These are phyloP conservation scores for Rhyacophila brunnea DNA, from an alignment of 1,140 invertebrate species.

Conservation along the genomic window DNA sequence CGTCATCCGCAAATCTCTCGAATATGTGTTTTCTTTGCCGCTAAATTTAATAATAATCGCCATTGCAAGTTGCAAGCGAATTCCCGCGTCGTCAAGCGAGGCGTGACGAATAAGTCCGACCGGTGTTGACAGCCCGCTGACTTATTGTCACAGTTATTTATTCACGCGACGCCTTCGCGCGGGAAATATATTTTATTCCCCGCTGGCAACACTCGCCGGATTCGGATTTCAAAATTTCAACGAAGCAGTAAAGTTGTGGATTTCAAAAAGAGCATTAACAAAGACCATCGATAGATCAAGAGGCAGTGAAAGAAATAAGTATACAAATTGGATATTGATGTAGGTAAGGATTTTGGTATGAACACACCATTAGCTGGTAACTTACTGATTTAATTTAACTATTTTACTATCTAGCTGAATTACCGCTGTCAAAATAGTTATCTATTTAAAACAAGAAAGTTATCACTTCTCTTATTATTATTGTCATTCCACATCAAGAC, in stretches of 20 bases:
- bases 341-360: too few relatives aligned
- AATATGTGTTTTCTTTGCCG: neutral
- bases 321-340: too few relatives aligned
- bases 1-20: neutral
- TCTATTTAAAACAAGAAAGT: too few relatives aligned
- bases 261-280: neutral
- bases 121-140: slow-evolving; percentile 28
- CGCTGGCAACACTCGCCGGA: slow-evolving; percentile 15
- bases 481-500: too few relatives aligned
- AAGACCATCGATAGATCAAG: too few relatives aligned
- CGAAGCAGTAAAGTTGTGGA: neutral
- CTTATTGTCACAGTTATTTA: slow-evolving; percentile 33
- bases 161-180: slow-evolving; percentile 9
- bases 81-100: slow-evolving; percentile 2
- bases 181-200: slow-evolving; percentile 23
- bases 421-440: too few relatives aligned
- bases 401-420: too few relatives aligned
- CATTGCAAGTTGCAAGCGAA: slow-evolving; percentile 17
- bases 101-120: slow-evolving; percentile 11
- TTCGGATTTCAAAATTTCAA: too few relatives aligned
- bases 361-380: too few relatives aligned
- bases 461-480: too few relatives aligned
- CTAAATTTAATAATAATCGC: neutral
- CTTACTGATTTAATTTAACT: too few relatives aligned
- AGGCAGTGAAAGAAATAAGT: too few relatives aligned